A percentile compares a stretch with the other conserved stretches of the same genome.
phyloP scores from a whole-genome alignment of 2,888 invertebrate species.

The Ceratothoa steindachneri region DNA sequence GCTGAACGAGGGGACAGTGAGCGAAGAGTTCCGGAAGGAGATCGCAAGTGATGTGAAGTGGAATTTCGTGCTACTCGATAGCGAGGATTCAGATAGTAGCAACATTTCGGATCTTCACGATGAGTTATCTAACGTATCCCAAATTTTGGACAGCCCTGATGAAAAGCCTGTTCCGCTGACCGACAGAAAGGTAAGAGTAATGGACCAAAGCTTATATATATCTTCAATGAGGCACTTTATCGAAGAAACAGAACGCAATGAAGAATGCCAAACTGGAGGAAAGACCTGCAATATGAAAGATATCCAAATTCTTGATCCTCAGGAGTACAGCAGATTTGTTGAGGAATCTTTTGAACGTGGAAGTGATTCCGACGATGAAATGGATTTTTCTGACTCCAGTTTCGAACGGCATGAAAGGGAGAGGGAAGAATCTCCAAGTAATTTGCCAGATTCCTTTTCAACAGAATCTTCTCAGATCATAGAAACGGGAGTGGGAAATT shows the following conservation, averaged over 20 bases:
- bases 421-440: neutral
- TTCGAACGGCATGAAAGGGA: neutral
- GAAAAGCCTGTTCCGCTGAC: too few relatives aligned
- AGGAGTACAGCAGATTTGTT: neutral
- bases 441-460: neutral
- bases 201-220: neutral
- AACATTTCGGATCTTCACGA: neutral
- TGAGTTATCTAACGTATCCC: neutral
- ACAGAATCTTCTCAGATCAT: conserved; percentile 17
- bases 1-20: neutral
- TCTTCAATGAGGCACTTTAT: neutral
- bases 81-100: neutral
- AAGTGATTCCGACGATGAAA: neutral
- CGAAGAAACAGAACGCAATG: too few relatives aligned
- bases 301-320: neutral
- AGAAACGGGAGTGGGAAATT: conserved; percentile 28
- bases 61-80: neutral
- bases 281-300: neutral
- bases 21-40: neutral
- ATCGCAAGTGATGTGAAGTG: neutral
- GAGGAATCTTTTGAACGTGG: neutral
- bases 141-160: neutral
- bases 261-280: neutral
- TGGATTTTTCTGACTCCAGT: conserved; percentile 1
- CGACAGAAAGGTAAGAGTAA: neutral